phyloP scores from a whole-genome alignment of 1,140 invertebrate species.

The Drosophila micromelanica region DNA sequence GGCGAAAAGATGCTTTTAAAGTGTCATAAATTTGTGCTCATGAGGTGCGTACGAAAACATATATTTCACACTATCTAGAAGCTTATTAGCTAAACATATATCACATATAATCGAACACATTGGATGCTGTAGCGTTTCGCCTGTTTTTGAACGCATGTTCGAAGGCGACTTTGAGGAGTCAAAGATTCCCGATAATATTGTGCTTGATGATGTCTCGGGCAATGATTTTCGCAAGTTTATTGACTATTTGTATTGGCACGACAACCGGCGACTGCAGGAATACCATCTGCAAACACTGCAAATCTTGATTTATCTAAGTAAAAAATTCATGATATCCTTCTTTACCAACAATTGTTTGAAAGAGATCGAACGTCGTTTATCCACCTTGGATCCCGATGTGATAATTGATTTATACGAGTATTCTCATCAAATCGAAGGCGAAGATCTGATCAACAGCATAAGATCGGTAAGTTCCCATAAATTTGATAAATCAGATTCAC shows the following conservation, averaged over 20 bases:
- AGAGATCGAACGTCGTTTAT: slow-evolving; percentile 8
- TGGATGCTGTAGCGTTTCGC: slow-evolving; percentile 20
- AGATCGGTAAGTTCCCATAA: neutral
- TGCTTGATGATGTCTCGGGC: slow-evolving; percentile 46
- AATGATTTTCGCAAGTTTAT: slow-evolving; percentile 43
- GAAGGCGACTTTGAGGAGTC: slow-evolving; percentile 43
- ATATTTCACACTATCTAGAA: no score
- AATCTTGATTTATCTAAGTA: slow-evolving; percentile 42
- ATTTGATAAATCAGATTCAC: neutral
- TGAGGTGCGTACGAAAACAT: slow-evolving; percentile 18
- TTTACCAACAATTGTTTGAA: slow-evolving; percentile 29
- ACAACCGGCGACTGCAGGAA: slow-evolving; percentile 14
- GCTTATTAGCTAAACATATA: neutral
- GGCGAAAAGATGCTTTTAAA: slow-evolving; percentile 30
- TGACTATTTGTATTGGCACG: slow-evolving; percentile 44
- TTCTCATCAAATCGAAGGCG: slow-evolving; percentile 32
- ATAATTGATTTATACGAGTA: slow-evolving; percentile 44
- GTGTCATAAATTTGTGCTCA: slow-evolving; percentile 52
- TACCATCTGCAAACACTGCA: slow-evolving; percentile 34
- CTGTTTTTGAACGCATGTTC: slow-evolving; percentile 57
- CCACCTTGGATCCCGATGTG: slow-evolving; percentile 9
- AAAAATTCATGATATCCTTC: slow-evolving; percentile 42
- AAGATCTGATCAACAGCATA: neutral
- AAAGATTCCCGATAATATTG: slow-evolving; percentile 38
- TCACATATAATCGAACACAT: neutral